Evolutionary conservation across 92 coral and sea anemone genomes (phyloP), one percentile per base, ranked within the genome.

Genomic region (Epizoanthus rinbou): DNA sequence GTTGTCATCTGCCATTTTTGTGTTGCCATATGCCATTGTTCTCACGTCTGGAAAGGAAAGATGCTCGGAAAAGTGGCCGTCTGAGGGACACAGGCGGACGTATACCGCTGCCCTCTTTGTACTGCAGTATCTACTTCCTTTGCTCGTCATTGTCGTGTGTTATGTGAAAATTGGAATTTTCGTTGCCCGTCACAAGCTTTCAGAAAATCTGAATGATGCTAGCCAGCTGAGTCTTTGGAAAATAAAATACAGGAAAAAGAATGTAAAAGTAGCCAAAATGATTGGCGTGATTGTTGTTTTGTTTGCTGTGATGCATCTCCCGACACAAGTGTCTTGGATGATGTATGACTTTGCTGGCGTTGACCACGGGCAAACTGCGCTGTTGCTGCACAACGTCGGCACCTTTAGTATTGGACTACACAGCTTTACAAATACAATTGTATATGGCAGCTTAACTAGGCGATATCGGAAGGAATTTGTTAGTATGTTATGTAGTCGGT

Each of bases 401-500:
- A 6, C 7, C 4, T 43, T 71, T 71, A 71, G 57, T 17, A 43
- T 23, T 71, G 75, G 56, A 18, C 0, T 71, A 0, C 58, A 71
- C 75, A 71, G 56, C n/a, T 43, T 71, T 43, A 43, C 75, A 41
- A 71, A 71, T 15, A 45, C 75, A 43, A 43, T 71, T 18, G 57
- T 71, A 14, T 71, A 71, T 21, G 75, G 75, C 47, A 45, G 28
- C 15, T n/a, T 71, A 71, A 39, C 57, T 6, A 71, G 39, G 35
- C 75, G 57, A 43, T 71, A 39, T 71, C 75, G 75, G 53, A 71
- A 71, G 75, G 75, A 71, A n/a, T 39, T 71, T 5, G n/a, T n/a
- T 18, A 71, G 57, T 45, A 45, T 71, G 22, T 43, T 71, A 14
- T 45, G 33, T 28, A 71, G 28, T 69, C 17, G 19, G 35, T 37